Base-by-base conservation (phyloP, 2,888 invertebrate species). In the Ochlodes sylvanus region DNA sequence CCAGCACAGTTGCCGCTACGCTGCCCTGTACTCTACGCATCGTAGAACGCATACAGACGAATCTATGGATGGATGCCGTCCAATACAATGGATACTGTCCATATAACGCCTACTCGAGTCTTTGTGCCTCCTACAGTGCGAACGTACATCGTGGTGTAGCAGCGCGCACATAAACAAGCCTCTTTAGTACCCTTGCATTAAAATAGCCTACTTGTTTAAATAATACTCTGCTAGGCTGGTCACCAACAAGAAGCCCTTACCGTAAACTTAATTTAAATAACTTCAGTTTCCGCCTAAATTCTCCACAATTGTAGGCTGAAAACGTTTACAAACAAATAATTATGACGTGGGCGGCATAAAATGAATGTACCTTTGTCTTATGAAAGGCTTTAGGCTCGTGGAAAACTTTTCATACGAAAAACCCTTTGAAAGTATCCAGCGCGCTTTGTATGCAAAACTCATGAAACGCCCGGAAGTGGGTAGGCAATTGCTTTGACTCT, bases 381-480 rank as follows among this genome's bases (percentile, higher is more conserved):
- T 50, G 54, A 67, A 67, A 61, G 67, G 55, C 55, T 67, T 67
- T 55, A 55, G 61, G 61, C 55, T 34, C 47, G 65, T 61, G 52
- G 47, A 66, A 66, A 67, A 60, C 61, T 67, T 67, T 67, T 55
- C 60, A 65, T 52, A 61, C 61, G 19, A 55, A 42, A 52, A 67
- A 67, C 67, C 61, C 47, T 67, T 61, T 67, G 44, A 61, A 55
- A 61, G 61, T 47, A 41, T 56, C 58, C 58, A 54, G 34, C 52
- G 42, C 72, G 70, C 73, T 75, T 73, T 75, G 73, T 73, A 75
- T 75, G 72, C 70, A 73, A 73, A 75, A 75, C 71, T 73, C 69
- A 21, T 69, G 62, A 68, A 73, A 72, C 71, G 69, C 70, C 68
- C 71, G 56, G 17, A 14, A 58, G 10, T 41, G 41, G 38, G 19